These are phyloP conservation scores for Eleutherodactylus coqui DNA, from an alignment of 2,797 vertebrate species.

Conservation along the genomic window DNA sequence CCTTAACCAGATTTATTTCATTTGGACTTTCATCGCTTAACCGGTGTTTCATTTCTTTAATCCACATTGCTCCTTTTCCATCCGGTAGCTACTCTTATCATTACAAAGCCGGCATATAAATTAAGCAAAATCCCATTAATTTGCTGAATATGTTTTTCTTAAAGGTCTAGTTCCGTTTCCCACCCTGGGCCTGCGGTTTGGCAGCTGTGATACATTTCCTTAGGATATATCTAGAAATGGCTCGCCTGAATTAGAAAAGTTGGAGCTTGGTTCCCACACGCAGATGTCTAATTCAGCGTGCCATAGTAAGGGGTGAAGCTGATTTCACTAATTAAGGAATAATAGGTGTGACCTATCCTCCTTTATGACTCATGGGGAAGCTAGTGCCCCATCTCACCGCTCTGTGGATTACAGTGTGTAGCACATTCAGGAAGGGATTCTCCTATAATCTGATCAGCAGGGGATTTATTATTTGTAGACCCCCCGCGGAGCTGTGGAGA, in stretches of 20 bases:
- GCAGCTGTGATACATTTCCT: constrained; percentile 2
- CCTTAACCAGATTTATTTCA: neutral
- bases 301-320: constrained; percentile 38
- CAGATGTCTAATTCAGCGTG: constrained; percentile 39
- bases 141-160: constrained; percentile 1
- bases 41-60: neutral
- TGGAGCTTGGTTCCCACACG: constrained; percentile 47
- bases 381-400: constrained; percentile 36
- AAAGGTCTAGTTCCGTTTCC: constrained; percentile 34
- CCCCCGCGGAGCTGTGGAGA: constrained; percentile 29
- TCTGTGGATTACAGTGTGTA: constrained; percentile 50
- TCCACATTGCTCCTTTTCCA: neutral
- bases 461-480: constrained; percentile 47
- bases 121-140: constrained; percentile 42
- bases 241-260: constrained; percentile 16
- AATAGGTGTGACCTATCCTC: constrained; percentile 61
- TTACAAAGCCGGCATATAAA: constrained; percentile 12
- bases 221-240: neutral
- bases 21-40: neutral
- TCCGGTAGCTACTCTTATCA: neutral
- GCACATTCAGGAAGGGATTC: constrained; percentile 41
- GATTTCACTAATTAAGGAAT: constrained; percentile 59
- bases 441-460: constrained; percentile 51
- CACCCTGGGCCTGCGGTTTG: neutral
- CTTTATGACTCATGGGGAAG: constrained; percentile 39